Evolutionary conservation across 2,888 invertebrate genomes (phyloP).

Genomic region (Portevinia maculata): DNA sequence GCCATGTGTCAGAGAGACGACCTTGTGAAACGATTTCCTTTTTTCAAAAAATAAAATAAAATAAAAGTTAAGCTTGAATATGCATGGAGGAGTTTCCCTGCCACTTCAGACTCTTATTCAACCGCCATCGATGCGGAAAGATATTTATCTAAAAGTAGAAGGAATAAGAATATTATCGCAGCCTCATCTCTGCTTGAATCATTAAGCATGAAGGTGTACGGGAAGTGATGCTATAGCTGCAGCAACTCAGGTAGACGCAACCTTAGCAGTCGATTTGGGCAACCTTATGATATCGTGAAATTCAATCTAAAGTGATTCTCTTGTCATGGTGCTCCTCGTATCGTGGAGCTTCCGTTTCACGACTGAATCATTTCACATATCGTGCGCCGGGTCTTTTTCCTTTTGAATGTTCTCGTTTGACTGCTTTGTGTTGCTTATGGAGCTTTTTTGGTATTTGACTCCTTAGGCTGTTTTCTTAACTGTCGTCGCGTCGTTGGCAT

Average conservation of each 20-base stretch:
- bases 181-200: conserved; percentile 37
- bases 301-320: conserved; percentile 42
- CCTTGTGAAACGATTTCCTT: conserved; percentile 34
- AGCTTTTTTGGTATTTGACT: not conserved
- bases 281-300: conserved; percentile 39
- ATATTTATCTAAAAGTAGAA: conserved; percentile 14
- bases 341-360: conserved; percentile 57
- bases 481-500: not conserved
- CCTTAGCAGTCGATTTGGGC: not conserved
- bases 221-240: not conserved
- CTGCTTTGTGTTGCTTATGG: conserved; percentile 15
- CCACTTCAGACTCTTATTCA: not conserved
- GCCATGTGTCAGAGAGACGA: conserved; percentile 26
- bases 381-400: conserved; percentile 37
- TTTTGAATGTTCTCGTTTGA: not conserved
- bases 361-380: conserved; percentile 44
- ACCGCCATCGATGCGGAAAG: conserved; percentile 19
- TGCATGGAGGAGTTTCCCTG: conserved; percentile 23
- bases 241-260: conserved; percentile 7
- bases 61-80: conserved; percentile 2
- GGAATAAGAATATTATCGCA: conserved; percentile 24
- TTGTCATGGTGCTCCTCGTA: conserved; percentile 28
- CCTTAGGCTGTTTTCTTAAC: conserved; percentile 20
- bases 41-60: not conserved
- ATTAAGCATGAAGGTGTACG: conserved; percentile 33